These are phyloP conservation scores for Fundulus diaphanus DNA, from an alignment of 2,797 vertebrate species.

Conservation along the genomic window DNA sequence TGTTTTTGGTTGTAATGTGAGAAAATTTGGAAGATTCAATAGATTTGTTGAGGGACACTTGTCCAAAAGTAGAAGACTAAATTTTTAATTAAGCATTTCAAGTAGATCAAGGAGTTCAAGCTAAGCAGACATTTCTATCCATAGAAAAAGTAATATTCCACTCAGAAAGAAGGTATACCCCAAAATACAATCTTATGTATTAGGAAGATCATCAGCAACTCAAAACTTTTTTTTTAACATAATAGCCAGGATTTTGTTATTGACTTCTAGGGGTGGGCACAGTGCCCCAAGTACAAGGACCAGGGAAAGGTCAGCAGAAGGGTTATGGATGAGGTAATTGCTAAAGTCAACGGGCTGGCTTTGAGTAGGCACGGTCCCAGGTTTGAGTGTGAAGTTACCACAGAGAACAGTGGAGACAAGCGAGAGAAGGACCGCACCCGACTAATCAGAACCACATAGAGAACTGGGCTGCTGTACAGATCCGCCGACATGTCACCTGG, in stretches of 20 bases:
- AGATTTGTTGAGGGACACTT: neutral
- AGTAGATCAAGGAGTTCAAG: neutral
- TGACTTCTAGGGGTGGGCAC: slow-evolving; percentile 66
- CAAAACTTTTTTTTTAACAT: too few relatives aligned
- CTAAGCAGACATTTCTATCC: neutral
- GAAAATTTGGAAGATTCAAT: neutral
- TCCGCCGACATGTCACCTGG: neutral
- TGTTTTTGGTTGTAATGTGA: neutral
- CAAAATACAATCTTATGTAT: neutral
- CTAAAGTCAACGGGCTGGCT: slow-evolving; percentile 55
- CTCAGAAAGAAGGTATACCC: neutral
- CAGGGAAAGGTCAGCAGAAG: slow-evolving; percentile 50
- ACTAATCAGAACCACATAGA: slow-evolving; percentile 70
- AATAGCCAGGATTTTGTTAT: slow-evolving; percentile 53
- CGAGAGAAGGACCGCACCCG: slow-evolving; percentile 56
- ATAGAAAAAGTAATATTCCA: neutral
- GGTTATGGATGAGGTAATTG: slow-evolving; percentile 69
- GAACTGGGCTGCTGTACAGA: slow-evolving; percentile 18
- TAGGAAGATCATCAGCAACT: slow-evolving; percentile 14
- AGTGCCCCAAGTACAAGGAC: slow-evolving; percentile 62
- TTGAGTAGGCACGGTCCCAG: slow-evolving; percentile 58
- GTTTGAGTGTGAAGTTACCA: slow-evolving; percentile 57
- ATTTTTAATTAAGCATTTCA: neutral
- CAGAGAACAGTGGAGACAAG: slow-evolving; percentile 36
- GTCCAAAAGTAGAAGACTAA: neutral